Evolutionary conservation across 2,797 vertebrate species (phyloP), one percentile per base, ranked within the genome.

Genomic region (Zenarchopterus dispar): DNA sequence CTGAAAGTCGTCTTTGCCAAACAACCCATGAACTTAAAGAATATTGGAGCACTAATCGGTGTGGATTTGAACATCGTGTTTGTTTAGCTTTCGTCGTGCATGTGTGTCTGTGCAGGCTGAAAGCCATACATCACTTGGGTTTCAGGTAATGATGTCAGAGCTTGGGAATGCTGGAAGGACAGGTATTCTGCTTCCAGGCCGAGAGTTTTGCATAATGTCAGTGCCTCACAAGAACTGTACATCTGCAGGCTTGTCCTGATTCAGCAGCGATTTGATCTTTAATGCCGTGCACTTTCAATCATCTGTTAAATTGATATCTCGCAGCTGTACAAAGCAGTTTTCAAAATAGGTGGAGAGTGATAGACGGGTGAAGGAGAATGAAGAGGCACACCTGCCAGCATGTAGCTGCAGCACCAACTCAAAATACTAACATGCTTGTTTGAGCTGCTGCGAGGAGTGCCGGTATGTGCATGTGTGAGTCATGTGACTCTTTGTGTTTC

Each of bases 71-170:
- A 5, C 59, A 13, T 48, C 28, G 8, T 26, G 3, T 62, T 66
- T 54, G 28, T 65, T 63, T 49, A 17, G 16, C n/a, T 44, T 62
- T 19, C 43, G n/a, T n/a, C 50, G 28, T 55, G 36, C 50, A 16
- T 57, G 47, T 26, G 7, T 57, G 61, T 59, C 68, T 52, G 33
- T 26, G 71, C 41, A 56, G 48, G 33, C 9, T 67, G 47, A 75
- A 77, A 67, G 10, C 43, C 63, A n/a, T 28, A 48, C 75, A 82
- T 80, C 79, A 59, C 58, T 39, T 57, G 51, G 33, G 80, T 89
- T 85, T 89, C 84, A 86, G 78, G 67, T 84, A 52, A 81, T 90
- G 82, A 88, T 84, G 84, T 90, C 83, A 86, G 76, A 63, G 73
- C 74, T 58, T 54, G 72, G 87, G 89, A 90, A 92, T 90, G 88